Base-by-base conservation (phyloP, 2,888 invertebrate species). In the Drosophila nigricruria region DNA sequence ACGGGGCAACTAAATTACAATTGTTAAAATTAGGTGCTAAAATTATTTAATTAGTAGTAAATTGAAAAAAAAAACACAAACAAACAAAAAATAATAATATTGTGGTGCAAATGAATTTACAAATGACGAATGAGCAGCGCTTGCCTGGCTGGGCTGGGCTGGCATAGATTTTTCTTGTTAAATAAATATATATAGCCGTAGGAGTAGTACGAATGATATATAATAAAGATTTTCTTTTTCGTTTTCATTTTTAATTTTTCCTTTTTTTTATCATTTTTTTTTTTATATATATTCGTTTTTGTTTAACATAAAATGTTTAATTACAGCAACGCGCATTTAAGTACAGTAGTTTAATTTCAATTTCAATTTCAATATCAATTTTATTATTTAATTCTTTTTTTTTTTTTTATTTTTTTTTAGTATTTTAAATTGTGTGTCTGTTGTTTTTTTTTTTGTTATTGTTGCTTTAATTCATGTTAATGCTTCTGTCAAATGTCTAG, bases 281-380 rank as follows among this genome's bases (percentile, higher is more conserved):
- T 59, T 38, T 36, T 47, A 45, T 49, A 63, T 63, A 70, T 77
- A 65, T 72, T 76, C 43, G 57, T 65, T 72, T 68, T 65, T 23
- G 36, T 36, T 73, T 70, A 87, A 87, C 88, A 82, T 73, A 84
- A 82, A 79, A 81, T 74, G 71, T 82, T 86, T 77, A 75, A 71
- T 84, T 82, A 87, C 89, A 89, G 85, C 85, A 81, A 87, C 81
- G 83, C 87, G 78, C 85, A 84, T 79, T 70, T 82, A 85, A 89
- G 85, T 87, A 85, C 88, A 88, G 67, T 79, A 80, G 78, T 85
- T 84, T 71, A 77, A 73, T 79, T 77, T 79, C 56, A 23, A 23
- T 32, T n/a, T 52, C 73, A 75, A 73, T 74, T 77, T 79, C 49
- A 16, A 34, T 50, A 14, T 50, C 1, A 61, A 60, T 73, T 57